Evolutionary conservation across 35 echinoderm and acorn worm species (phyloP).

Genomic region (Acanthaster planci): DNA sequence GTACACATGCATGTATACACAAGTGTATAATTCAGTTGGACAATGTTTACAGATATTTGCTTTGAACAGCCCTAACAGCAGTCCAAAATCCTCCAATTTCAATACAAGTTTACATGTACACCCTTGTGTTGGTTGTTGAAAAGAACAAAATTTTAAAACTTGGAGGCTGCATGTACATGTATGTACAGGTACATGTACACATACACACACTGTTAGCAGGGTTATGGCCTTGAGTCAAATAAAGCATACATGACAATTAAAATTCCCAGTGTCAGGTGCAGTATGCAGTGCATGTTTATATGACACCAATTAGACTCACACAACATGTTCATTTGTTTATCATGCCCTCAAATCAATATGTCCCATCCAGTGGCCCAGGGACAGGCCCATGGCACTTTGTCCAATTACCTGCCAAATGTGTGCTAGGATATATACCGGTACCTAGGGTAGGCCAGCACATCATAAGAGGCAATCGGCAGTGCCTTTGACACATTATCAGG

Average conservation of each 20-base stretch:
- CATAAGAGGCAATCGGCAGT: background rate
- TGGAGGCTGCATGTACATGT: background rate
- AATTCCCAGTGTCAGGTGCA: background rate
- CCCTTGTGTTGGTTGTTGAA: too few species aligned
- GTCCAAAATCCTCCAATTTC: too few species aligned
- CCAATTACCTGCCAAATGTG: background rate
- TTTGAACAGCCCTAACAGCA: too few species aligned
- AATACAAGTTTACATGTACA: too few species aligned
- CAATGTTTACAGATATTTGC: too few species aligned
- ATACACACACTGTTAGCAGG: background rate
- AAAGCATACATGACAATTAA: background rate
- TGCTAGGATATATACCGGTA: too few species aligned
- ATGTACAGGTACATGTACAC: background rate
- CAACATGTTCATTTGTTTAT: slow-evolving; percentile 6
- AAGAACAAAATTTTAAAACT: too few species aligned
- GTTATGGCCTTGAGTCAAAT: too few species aligned
- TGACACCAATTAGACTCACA: background rate
- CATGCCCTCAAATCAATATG: background rate
- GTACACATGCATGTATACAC: too few species aligned
- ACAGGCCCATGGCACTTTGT: background rate
- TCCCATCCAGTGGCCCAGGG: background rate
- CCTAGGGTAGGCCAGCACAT: background rate
- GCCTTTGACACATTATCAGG: background rate
- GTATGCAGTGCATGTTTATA: background rate
- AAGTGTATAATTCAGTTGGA: too few species aligned